Base-by-base conservation (phyloP, 1,140 invertebrate genomes). In the Brachionus rubens region DNA sequence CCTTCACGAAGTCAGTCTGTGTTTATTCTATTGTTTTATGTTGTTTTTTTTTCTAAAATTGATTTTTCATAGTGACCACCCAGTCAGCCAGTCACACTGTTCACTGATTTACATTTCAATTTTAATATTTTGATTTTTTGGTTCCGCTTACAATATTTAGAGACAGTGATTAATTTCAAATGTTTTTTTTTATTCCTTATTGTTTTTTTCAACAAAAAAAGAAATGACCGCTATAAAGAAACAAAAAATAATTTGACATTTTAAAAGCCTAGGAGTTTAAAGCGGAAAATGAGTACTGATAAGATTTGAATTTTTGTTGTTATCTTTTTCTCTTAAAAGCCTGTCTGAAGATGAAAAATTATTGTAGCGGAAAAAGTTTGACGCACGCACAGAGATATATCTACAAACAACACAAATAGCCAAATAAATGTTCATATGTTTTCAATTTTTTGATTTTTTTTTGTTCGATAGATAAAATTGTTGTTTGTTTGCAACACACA, bases 81-180 rank as follows among this genome's bases (percentile, higher is more conserved):
- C n/a, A n/a, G n/a, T n/a, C n/a, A n/a, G n/a, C n/a, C n/a, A n/a
- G n/a, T n/a, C n/a, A n/a, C n/a, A n/a, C n/a, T n/a, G n/a, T 59
- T 59, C 14, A 59, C 54, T 36, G 33, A 59, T 59, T 59, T 59
- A 59, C 54, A 59, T 59, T 59, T 59, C 30, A 36, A 59, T 36
- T 59, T 59, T 36, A 9, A 36, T n/a, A 36, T 59, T 59, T 16
- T 36, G 21, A 59, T 59, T 36, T 59, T 40, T 59, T 59, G 33
- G 28, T 59, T 59, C 54, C 54, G 54, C 54, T 59, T 59, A 36
- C 30, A 59, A 59, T 59, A 33, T 33, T 59, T 59, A 59, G 54
- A 59, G 54, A 59, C 54, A 59, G 54, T 59, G 54, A 59, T 59
- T 59, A 59, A 59, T 59, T 59, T 43, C 16, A 24, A 43, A 36